Conservation (phyloP, 2,113 vertebrate species). For the Megaptera novaeangliae region DNA sequence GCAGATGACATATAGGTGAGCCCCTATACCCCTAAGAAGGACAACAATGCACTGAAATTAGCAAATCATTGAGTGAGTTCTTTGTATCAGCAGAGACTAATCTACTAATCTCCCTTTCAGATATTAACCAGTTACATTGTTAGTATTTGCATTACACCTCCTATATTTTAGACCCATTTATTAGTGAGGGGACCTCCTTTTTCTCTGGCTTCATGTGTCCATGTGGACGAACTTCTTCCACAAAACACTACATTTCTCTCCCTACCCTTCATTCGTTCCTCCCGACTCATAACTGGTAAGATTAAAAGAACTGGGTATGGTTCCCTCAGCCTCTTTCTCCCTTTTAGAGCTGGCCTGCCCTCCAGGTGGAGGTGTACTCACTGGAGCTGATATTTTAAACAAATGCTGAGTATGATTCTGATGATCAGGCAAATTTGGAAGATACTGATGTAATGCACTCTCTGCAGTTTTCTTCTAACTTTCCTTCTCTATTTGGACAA, state of each 20-base stretch:
- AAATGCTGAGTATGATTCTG: neutral
- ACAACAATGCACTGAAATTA: neutral
- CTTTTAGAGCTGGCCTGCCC: neutral
- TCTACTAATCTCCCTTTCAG: neutral
- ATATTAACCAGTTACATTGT: neutral
- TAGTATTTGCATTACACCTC: neutral
- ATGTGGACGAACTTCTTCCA: neutral
- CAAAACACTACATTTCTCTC: neutral
- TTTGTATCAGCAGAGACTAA: neutral
- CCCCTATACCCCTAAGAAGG: neutral
- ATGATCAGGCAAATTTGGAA: neutral
- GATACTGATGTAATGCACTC: neutral
- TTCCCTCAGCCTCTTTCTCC: neutral
- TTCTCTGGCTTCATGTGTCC: neutral
- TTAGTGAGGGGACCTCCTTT: neutral
- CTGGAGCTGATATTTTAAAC: neutral
- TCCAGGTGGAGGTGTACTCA: too few relatives aligned
- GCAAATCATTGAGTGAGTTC: neutral
- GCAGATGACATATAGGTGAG: neutral
- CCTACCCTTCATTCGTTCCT: neutral
- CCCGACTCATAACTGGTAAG: neutral
- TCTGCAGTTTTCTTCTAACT: neutral
- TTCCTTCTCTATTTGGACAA: neutral
- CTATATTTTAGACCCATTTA: neutral
- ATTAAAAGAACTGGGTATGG: neutral